Conservation (phyloP, 2,113 vertebrate species). For the Pipa parva region DNA sequence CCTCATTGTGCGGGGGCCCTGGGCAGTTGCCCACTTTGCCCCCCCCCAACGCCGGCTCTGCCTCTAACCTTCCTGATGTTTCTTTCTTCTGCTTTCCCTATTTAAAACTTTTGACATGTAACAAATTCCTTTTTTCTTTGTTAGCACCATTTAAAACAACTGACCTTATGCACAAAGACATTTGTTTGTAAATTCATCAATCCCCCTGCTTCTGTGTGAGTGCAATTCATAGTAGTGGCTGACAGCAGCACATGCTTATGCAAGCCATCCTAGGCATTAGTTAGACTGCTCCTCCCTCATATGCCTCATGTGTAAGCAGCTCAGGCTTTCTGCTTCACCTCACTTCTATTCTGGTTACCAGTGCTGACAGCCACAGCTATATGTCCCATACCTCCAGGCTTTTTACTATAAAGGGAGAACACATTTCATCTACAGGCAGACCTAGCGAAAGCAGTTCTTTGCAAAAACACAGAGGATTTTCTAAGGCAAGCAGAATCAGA, state of each 20-base stretch:
- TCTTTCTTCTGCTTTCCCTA: background rate
- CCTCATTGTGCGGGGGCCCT: too few species aligned
- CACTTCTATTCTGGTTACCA: conserved; percentile 34
- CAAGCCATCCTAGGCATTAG: conserved; percentile 24
- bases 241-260: conserved; percentile 22
- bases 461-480: conserved; percentile 12
- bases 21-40: too few species aligned
- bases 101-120: background rate
- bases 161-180: background rate
- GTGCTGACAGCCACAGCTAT: conserved; percentile 28
- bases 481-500: background rate
- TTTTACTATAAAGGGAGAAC: conserved; percentile 41
- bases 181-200: too few species aligned
- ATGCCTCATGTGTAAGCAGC: conserved; percentile 34
- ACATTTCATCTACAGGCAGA: conserved; percentile 16
- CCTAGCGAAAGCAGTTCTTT: conserved; percentile 27
- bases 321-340: conserved; percentile 41
- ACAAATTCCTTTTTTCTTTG: background rate
- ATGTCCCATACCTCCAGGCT: conserved; percentile 40
- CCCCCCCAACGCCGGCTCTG: too few species aligned
- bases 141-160: too few species aligned
- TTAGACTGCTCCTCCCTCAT: conserved; percentile 22
- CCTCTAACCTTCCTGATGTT: background rate
- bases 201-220: background rate
- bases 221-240: background rate